Percentiles rank a stretch among this genome's conserved stretches.
Evolutionary conservation across 2,113 vertebrate genomes (phyloP).

Genomic region (Microcebus murinus): DNA sequence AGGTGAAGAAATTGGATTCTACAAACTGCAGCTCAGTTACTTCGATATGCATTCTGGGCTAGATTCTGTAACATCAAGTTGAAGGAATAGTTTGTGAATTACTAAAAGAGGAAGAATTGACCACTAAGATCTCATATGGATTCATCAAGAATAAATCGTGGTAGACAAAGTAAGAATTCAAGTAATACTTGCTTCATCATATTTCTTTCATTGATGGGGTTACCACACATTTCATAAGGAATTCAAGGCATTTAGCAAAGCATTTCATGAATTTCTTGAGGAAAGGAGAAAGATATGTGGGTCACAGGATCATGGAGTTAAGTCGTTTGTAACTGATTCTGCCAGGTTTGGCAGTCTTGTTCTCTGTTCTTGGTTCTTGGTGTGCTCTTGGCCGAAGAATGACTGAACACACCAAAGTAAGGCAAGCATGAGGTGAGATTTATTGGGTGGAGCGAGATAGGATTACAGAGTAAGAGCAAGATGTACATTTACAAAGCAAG

Average conservation of each 20-base stretch:
- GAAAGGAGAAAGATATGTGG: neutral
- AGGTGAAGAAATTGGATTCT: neutral
- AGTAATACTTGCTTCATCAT: neutral
- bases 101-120: neutral
- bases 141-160: neutral
- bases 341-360: too few species aligned
- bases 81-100: slow-evolving; percentile 3
- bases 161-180: neutral
- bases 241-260: slow-evolving; percentile 35
- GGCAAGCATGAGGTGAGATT: too few species aligned
- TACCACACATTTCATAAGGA: neutral
- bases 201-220: neutral
- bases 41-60: neutral
- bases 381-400: too few species aligned
- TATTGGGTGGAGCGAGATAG: too few species aligned
- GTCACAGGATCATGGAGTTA: neutral
- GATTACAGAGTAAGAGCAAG: too few species aligned
- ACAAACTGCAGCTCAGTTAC: neutral
- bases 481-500: too few species aligned
- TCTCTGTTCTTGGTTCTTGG: too few species aligned
- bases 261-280: slow-evolving; percentile 1
- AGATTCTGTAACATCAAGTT: neutral
- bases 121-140: neutral
- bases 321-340: neutral
- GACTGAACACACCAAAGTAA: too few species aligned